Percentiles rank a stretch among this genome's conserved stretches.
Conservation (phyloP, 2,113 vertebrate genomes). For the Daphoenositta chrysoptera region DNA sequence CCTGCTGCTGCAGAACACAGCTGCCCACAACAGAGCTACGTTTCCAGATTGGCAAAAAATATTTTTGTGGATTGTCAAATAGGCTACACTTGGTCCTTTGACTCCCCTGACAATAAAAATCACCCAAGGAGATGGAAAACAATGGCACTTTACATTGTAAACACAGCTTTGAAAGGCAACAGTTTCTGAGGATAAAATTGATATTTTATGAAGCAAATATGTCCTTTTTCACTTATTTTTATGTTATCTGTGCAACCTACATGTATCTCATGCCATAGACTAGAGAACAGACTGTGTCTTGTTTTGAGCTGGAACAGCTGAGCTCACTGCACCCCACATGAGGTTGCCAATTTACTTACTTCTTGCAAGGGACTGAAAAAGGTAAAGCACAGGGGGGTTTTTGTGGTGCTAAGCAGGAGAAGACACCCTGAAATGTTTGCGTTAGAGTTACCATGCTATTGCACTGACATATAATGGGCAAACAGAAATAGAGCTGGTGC, state of each 20-base stretch:
- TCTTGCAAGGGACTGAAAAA: not conserved
- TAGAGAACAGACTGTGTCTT: not conserved
- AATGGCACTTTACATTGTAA: not conserved
- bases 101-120: not conserved
- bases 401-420: not conserved
- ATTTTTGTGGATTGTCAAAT: not conserved
- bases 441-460: not conserved
- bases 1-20: not conserved
- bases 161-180: not conserved
- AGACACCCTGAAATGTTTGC: not conserved
- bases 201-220: not conserved
- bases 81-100: not conserved
- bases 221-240: not conserved
- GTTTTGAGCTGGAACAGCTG: not conserved
- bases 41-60: not conserved
- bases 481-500: not conserved
- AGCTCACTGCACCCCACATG: not conserved
- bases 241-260: not conserved
- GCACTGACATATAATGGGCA: not conserved
- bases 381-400: not conserved
- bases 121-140: not conserved
- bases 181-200: not conserved
- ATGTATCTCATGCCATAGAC: rapidly evolving
- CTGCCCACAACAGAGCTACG: not conserved
- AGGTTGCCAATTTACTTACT: not conserved